phyloP scores from a whole-genome alignment of 2,888 invertebrate genomes.

The Germaria angustata region DNA sequence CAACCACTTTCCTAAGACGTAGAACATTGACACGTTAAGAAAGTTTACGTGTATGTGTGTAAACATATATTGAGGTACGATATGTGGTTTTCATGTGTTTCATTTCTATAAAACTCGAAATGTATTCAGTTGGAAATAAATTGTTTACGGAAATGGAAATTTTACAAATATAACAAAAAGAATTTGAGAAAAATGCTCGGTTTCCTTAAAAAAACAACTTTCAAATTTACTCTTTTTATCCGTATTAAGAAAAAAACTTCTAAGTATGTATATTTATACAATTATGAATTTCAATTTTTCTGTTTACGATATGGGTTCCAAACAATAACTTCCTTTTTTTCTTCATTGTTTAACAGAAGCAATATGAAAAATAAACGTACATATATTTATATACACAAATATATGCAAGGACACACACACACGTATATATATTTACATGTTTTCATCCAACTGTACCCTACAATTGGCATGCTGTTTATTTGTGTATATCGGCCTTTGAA shows the following conservation, averaged over 20 bases:
- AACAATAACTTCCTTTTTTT: background rate
- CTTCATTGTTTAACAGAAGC: background rate
- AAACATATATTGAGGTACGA: background rate
- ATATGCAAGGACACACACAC: too few relatives aligned
- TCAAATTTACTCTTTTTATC: background rate
- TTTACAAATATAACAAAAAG: conserved; percentile 40
- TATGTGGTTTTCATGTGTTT: conserved; percentile 18
- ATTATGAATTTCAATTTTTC: background rate
- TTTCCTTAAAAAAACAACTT: conserved; percentile 23
- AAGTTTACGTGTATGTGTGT: background rate
- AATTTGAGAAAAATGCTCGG: conserved; percentile 7
- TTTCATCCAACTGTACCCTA: background rate
- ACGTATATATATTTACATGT: too few relatives aligned
- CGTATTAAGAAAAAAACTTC: background rate
- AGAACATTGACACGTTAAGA: background rate
- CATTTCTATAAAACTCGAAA: conserved; percentile 34
- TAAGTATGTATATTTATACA: background rate
- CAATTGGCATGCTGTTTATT: background rate
- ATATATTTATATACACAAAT: too few relatives aligned
- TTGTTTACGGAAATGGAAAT: conserved; percentile 57
- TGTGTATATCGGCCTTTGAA: too few relatives aligned
- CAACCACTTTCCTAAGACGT: background rate
- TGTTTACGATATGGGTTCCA: background rate
- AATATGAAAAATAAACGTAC: background rate
- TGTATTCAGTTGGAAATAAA: conserved; percentile 50